Evolutionary conservation across 2,888 invertebrate species (phyloP).

Genomic region (Boloria selene): DNA sequence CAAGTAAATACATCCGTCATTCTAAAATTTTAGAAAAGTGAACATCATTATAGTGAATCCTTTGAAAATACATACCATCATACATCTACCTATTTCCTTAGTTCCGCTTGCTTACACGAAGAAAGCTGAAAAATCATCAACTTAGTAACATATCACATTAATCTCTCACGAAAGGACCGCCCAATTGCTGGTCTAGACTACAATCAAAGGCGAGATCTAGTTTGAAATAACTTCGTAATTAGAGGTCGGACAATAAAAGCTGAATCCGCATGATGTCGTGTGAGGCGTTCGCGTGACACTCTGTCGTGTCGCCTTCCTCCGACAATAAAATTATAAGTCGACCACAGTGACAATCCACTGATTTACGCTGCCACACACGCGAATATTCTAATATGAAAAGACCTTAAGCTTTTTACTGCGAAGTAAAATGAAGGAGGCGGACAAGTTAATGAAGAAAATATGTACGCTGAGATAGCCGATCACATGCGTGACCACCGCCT

Average conservation of each 20-base stretch:
- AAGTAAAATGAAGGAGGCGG: slow-evolving; percentile 66
- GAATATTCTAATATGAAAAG: slow-evolving; percentile 76
- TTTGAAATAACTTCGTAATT: slow-evolving; percentile 70
- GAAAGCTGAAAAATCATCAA: slow-evolving; percentile 50
- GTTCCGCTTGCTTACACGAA: slow-evolving; percentile 12
- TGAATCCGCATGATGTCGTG: slow-evolving; percentile 63
- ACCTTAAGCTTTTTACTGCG: slow-evolving; percentile 67
- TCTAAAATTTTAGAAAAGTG: too few species aligned
- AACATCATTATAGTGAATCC: too few species aligned
- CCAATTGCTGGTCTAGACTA: slow-evolving; percentile 67
- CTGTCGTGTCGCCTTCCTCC: slow-evolving; percentile 76
- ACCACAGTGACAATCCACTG: slow-evolving; percentile 81
- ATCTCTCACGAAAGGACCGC: slow-evolving; percentile 72
- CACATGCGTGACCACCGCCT: slow-evolving; percentile 61
- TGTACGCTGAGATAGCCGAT: slow-evolving; percentile 65
- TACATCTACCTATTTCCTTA: too few species aligned
- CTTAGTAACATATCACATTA: slow-evolving; percentile 65
- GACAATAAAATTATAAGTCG: slow-evolving; percentile 82
- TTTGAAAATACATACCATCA: too few species aligned
- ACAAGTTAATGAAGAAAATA: slow-evolving; percentile 77
- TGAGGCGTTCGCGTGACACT: slow-evolving; percentile 66
- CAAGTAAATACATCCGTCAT: too few species aligned
- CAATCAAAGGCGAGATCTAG: slow-evolving; percentile 74
- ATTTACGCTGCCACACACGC: slow-evolving; percentile 80
- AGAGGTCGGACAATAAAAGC: slow-evolving; percentile 73